Conservation (phyloP, 2,888 invertebrate genomes). For the Nemapogon koenigi region DNA sequence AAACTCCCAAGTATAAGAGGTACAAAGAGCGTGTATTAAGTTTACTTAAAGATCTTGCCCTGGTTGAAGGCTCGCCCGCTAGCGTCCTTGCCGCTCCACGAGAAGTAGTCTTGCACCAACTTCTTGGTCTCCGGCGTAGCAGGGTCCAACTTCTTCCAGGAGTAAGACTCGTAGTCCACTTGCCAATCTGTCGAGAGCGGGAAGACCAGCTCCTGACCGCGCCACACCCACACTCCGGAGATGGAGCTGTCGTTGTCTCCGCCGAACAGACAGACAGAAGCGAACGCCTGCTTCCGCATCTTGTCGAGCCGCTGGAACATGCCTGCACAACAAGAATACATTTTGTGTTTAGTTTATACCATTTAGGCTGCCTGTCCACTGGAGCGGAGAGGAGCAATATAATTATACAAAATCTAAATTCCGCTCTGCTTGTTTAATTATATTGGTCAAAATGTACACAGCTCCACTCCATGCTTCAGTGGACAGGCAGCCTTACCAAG, state of each 20-base stretch:
- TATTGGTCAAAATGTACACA: too few species aligned
- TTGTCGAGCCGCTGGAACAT: slow-evolving; percentile 99
- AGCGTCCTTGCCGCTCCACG: slow-evolving; percentile 88
- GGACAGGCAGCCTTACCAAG: too few species aligned
- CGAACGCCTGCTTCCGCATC: slow-evolving; percentile 96
- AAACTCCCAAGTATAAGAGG: too few species aligned
- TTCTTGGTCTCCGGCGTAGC: slow-evolving; percentile 81
- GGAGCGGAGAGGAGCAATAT: too few species aligned
- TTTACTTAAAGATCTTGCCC: slow-evolving; percentile 97
- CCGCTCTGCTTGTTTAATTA: too few species aligned
- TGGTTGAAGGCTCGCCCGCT: slow-evolving; percentile 93
- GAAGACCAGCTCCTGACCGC: slow-evolving; percentile 93
- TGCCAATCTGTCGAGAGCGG: slow-evolving; percentile 92
- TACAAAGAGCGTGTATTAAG: neutral
- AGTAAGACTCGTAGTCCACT: slow-evolving; percentile 95
- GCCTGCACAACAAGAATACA: slow-evolving; percentile 54
- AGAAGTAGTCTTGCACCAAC: slow-evolving; percentile 87
- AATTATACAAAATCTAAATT: too few species aligned
- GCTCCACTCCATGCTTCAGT: too few species aligned
- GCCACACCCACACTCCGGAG: slow-evolving; percentile 98
- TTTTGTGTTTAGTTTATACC: too few species aligned
- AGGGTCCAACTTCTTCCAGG: slow-evolving; percentile 93
- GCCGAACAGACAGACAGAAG: slow-evolving; percentile 93
- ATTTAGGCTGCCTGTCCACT: too few species aligned
- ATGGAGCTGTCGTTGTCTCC: slow-evolving; percentile 90